phyloP scores from a whole-genome alignment of 2,113 vertebrate genomes.

The Hydrolagus affinis region DNA sequence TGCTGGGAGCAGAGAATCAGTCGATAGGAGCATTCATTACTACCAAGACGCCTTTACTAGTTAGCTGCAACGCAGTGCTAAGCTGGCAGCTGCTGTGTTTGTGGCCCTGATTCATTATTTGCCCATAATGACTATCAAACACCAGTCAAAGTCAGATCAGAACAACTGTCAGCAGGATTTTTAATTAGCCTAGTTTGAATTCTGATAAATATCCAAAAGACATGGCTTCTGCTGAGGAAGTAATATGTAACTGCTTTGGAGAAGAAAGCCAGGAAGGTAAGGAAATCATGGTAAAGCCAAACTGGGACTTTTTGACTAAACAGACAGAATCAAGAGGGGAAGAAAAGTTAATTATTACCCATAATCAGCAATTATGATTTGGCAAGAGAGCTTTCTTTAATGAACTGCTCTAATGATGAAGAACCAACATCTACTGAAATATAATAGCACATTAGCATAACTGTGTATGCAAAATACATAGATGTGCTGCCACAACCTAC shows the following conservation, averaged over 20 bases:
- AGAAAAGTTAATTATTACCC: constrained; percentile 75
- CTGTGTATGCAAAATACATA: constrained; percentile 63
- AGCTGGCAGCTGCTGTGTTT: constrained; percentile 75
- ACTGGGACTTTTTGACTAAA: constrained; percentile 40
- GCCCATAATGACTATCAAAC: constrained; percentile 84
- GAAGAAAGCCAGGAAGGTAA: constrained; percentile 32
- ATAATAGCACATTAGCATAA: constrained; percentile 79
- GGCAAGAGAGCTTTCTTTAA: constrained; percentile 73
- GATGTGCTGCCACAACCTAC: constrained; percentile 59
- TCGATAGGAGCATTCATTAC: constrained; percentile 63
- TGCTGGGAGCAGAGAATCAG: constrained; percentile 65
- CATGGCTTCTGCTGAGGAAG: constrained; percentile 62
- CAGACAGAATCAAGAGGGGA: constrained; percentile 51
- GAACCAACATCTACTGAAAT: constrained; percentile 65
- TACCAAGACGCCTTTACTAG: constrained; percentile 17
- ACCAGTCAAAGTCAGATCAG: constrained; percentile 77
- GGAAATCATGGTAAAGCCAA: constrained; percentile 29
- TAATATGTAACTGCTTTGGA: constrained; percentile 51
- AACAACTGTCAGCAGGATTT: constrained; percentile 78
- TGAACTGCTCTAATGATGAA: constrained; percentile 73
- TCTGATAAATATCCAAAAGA: constrained; percentile 79
- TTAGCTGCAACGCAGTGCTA: constrained; percentile 63
- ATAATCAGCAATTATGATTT: constrained; percentile 90
- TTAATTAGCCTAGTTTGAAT: constrained; percentile 83
- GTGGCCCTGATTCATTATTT: constrained; percentile 80